Percentiles rank a stretch among this genome's conserved stretches.
phyloP scores from a whole-genome alignment of 2,888 invertebrate genomes.

The Calliopum simillimum region DNA sequence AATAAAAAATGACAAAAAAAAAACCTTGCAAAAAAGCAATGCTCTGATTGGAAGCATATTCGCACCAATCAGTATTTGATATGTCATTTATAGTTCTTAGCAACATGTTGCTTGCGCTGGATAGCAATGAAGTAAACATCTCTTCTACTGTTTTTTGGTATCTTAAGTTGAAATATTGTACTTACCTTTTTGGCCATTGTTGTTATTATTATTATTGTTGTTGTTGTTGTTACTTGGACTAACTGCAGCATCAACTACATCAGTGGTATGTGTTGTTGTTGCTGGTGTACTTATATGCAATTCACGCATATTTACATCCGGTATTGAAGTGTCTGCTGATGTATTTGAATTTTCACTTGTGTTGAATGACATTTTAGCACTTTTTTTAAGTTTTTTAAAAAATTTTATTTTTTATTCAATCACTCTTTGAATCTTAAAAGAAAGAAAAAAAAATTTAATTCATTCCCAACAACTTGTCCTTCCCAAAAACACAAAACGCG shows the following conservation, averaged over 20 bases:
- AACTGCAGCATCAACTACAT: conserved; percentile 4
- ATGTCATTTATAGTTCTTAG: too few relatives aligned
- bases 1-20: too few relatives aligned
- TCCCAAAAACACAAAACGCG: conserved; percentile 3
- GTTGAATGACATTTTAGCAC: background rate
- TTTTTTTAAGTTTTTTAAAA: background rate
- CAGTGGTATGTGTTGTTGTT: background rate
- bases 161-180: too few relatives aligned
- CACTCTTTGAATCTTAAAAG: background rate
- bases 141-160: too few relatives aligned
- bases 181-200: too few relatives aligned
- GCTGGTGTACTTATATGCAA: background rate
- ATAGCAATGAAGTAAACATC: too few relatives aligned
- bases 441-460: too few relatives aligned
- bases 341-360: conserved; percentile 9
- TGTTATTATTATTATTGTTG: background rate
- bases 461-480: too few relatives aligned
- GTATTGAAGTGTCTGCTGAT: background rate
- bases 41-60: too few relatives aligned
- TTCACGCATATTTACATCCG: conserved; percentile 9
- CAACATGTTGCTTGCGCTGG: too few relatives aligned
- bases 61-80: too few relatives aligned
- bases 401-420: background rate
- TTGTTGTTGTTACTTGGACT: background rate
- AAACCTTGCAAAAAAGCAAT: too few relatives aligned